Conservation (phyloP, 1,140 invertebrate species). For the Aradophagus sp. region DNA sequence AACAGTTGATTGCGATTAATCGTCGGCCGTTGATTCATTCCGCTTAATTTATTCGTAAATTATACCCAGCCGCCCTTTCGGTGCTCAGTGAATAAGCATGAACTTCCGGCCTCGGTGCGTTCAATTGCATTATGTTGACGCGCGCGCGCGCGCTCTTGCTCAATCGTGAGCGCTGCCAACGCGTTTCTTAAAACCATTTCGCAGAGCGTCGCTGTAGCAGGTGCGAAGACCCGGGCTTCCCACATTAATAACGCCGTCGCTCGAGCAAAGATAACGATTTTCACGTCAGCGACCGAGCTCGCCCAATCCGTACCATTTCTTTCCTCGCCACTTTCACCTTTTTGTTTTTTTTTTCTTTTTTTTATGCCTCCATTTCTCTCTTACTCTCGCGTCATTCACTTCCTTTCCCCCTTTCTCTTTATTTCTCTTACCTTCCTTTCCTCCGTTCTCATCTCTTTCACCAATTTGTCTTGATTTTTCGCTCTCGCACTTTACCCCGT, state of each 20-base stretch:
- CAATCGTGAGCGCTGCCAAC: slow-evolving; percentile 59
- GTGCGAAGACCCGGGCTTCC: slow-evolving; percentile 49
- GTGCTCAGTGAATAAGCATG: slow-evolving; percentile 72
- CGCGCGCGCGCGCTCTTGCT: slow-evolving; percentile 52
- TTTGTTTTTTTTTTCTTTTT: no score
- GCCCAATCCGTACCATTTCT: slow-evolving; percentile 4
- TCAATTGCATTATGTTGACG: slow-evolving; percentile 60
- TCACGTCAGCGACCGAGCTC: slow-evolving; percentile 7
- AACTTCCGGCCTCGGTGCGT: slow-evolving; percentile 70
- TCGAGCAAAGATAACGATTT: no score
- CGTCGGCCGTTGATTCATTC: slow-evolving; percentile 65
- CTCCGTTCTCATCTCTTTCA: no score
- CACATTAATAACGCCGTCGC: slow-evolving; percentile 43
- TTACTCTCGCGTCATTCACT: no score
- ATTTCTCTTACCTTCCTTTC: no score
- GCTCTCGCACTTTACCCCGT: not conserved
- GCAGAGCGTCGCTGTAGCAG: slow-evolving; percentile 40
- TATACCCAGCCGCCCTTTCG: slow-evolving; percentile 68
- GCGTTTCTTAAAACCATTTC: slow-evolving; percentile 51
- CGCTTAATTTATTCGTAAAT: slow-evolving; percentile 65
- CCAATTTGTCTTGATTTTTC: no score
- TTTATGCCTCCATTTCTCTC: no score
- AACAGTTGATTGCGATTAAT: slow-evolving; percentile 68
- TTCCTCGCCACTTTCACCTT: not conserved
- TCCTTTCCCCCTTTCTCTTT: not conserved